Percentiles rank a stretch among this genome's conserved stretches.
Evolutionary conservation across 2,888 invertebrate genomes (phyloP).

Genomic region (Zygaena filipendulae): DNA sequence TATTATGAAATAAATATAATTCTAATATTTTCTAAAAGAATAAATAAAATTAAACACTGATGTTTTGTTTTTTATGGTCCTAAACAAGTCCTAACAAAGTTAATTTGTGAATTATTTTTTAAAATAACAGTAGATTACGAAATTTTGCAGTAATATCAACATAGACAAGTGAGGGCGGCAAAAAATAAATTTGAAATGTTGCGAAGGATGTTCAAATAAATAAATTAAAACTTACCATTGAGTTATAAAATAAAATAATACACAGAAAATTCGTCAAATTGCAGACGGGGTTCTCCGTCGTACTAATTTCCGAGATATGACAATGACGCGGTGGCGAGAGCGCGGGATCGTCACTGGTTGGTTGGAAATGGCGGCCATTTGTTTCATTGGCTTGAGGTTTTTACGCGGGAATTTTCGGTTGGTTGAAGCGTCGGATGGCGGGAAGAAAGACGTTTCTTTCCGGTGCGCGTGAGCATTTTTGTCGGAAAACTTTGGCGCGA

Average conservation of each 20-base stretch:
- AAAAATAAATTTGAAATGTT: too few relatives aligned
- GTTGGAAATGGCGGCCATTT: slow-evolving; percentile 60
- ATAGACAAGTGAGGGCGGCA: too few relatives aligned
- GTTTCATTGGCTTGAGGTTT: slow-evolving; percentile 43
- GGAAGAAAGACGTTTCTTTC: slow-evolving; percentile 56
- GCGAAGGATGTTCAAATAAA: too few relatives aligned
- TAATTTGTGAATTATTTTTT: too few relatives aligned
- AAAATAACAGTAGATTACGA: too few relatives aligned
- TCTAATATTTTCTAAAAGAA: too few relatives aligned
- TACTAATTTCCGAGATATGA: slow-evolving; percentile 67
- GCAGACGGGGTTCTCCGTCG: slow-evolving; percentile 63
- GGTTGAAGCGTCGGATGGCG: slow-evolving; percentile 61
- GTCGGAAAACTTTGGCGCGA: slow-evolving; percentile 59
- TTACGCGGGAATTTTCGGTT: slow-evolving; percentile 68
- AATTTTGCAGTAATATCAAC: too few relatives aligned
- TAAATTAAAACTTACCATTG: slow-evolving; percentile 51
- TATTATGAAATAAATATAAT: too few relatives aligned
- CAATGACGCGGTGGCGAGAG: slow-evolving; percentile 64
- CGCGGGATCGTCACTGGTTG: slow-evolving; percentile 58
- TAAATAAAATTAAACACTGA: too few relatives aligned
- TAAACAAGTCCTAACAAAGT: too few relatives aligned
- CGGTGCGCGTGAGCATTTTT: slow-evolving; percentile 51
- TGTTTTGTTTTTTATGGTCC: too few relatives aligned
- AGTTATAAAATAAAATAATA: slow-evolving; percentile 39
- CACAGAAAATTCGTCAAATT: slow-evolving; percentile 59